Evolutionary conservation across 2,113 vertebrate species (phyloP).

Genomic region (Cyprinodon tularosa): DNA sequence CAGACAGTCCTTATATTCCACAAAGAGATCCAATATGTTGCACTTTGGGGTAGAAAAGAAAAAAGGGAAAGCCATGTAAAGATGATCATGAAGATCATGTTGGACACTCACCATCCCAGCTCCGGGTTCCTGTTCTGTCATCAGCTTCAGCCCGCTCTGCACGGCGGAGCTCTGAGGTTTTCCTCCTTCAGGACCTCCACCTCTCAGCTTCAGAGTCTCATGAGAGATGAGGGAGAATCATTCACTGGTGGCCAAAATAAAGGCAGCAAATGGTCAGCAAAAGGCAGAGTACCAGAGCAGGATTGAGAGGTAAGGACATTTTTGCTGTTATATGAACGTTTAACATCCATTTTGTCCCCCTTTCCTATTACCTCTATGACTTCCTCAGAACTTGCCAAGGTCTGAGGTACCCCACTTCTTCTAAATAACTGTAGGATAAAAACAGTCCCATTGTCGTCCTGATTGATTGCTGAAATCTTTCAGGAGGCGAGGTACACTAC

Average conservation of each 20-base stretch:
- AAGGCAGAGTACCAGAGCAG: constrained; percentile 75
- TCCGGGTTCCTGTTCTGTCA: constrained; percentile 67
- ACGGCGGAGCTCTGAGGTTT: constrained; percentile 83
- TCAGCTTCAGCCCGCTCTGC: constrained; percentile 65
- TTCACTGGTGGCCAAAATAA: constrained; percentile 60
- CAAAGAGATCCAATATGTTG: constrained; percentile 33
- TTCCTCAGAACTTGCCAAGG: too few species aligned
- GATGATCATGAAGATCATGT: neutral
- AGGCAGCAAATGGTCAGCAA: constrained; percentile 77
- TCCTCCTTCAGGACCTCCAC: constrained; percentile 71
- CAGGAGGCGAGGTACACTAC: too few species aligned
- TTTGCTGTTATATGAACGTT: neutral
- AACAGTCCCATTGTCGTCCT: too few species aligned
- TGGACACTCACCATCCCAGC: constrained; percentile 46
- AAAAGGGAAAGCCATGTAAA: neutral
- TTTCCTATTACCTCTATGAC: too few species aligned
- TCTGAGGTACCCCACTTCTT: too few species aligned
- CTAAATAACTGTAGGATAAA: too few species aligned
- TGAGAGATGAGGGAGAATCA: constrained; percentile 34
- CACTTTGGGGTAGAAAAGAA: constrained; percentile 29
- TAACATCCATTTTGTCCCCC: neutral
- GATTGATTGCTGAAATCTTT: too few species aligned
- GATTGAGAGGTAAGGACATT: constrained; percentile 78
- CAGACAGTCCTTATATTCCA: neutral
- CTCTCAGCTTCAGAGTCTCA: constrained; percentile 46